phyloP scores from a whole-genome alignment of 2,888 invertebrate species.

The Urechis unicinctus region DNA sequence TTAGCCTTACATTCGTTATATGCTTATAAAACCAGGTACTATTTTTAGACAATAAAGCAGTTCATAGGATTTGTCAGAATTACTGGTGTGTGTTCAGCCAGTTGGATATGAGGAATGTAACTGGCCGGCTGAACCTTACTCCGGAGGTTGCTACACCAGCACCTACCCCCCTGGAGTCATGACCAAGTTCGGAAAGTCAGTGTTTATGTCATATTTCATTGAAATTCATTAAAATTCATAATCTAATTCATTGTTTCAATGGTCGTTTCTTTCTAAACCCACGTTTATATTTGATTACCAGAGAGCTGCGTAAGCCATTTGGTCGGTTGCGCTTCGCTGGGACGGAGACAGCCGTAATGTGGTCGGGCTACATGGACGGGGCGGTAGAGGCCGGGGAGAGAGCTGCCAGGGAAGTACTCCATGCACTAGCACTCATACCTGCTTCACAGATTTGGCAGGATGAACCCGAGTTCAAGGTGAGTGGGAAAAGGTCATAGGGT shows the following conservation, averaged over 20 bases:
- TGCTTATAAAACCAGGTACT: too few species aligned
- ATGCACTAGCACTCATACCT: constrained; percentile 27
- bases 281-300: background rate
- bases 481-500: too few species aligned
- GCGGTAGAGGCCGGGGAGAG: constrained; percentile 41
- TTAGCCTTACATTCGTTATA: too few species aligned
- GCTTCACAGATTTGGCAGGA: constrained; percentile 30
- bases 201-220: too few species aligned
- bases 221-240: too few species aligned
- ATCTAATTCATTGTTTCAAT: too few species aligned
- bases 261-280: background rate
- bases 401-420: constrained; percentile 38
- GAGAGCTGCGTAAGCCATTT: constrained; percentile 33
- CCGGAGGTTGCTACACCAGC: constrained; percentile 9
- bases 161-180: constrained; percentile 8
- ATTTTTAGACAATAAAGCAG: too few species aligned
- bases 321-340: constrained; percentile 38
- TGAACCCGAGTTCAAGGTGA: constrained; percentile 24
- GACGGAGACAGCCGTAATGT: constrained; percentile 38
- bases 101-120: constrained; percentile 5
- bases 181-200: constrained; percentile 5
- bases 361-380: constrained; percentile 45
- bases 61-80: too few species aligned
- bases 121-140: constrained; percentile 12
- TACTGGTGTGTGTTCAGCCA: constrained; percentile 3